These are phyloP conservation scores for Eciton burchellii DNA, from an alignment of 1,140 invertebrate species.

Conservation along the genomic window DNA sequence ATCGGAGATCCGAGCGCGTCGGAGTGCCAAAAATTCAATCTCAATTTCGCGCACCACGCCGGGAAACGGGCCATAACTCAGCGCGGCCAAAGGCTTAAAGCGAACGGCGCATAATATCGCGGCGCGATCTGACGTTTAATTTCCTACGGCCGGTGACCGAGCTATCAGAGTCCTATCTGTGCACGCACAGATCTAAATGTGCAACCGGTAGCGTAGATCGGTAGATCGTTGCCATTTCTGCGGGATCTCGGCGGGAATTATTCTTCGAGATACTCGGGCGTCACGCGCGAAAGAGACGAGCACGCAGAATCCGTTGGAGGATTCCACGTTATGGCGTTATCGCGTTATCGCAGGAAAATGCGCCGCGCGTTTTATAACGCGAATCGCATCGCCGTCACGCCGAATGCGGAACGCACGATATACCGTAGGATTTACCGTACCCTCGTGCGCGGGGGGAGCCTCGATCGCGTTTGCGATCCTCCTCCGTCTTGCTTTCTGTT, in stretches of 20 bases:
- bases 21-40: constrained; percentile 42
- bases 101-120: constrained; percentile 35
- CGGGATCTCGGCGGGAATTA: constrained; percentile 13
- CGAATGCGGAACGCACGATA: too few species aligned
- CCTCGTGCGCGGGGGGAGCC: too few species aligned
- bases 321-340: too few species aligned
- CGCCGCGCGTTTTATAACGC: too few species aligned
- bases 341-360: too few species aligned
- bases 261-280: background rate
- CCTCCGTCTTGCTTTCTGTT: too few species aligned
- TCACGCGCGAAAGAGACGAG: too few species aligned
- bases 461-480: too few species aligned
- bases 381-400: too few species aligned
- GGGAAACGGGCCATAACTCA: constrained; percentile 19
- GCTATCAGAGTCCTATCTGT: background rate
- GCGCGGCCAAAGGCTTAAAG: constrained; percentile 23
- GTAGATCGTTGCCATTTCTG: background rate
- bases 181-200: constrained; percentile 18
- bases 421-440: too few species aligned
- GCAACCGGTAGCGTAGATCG: background rate
- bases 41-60: constrained; percentile 15
- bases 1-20: background rate
- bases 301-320: too few species aligned
- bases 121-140: constrained; percentile 52
- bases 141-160: constrained; percentile 18